Conservation (phyloP, 2,113 vertebrate genomes). For the Etheostoma cragini region DNA sequence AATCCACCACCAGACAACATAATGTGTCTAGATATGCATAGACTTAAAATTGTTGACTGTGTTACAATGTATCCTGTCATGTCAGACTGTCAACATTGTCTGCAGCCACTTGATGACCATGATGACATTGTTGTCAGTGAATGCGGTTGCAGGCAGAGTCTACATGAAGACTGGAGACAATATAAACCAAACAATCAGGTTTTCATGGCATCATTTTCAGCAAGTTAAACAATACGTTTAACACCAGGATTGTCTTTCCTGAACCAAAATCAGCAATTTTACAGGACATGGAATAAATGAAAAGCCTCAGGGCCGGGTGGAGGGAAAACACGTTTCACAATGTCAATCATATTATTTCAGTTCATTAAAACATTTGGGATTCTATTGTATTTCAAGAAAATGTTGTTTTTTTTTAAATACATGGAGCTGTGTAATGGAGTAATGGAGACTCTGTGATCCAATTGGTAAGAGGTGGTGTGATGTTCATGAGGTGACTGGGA, state of each 20-base stretch:
- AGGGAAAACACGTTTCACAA: neutral
- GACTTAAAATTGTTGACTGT: neutral
- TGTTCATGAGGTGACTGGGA: conserved; percentile 31
- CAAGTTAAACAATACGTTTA: neutral
- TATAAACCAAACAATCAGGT: neutral
- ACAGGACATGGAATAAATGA: neutral
- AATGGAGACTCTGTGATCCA: conserved; percentile 21
- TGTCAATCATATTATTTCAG: neutral
- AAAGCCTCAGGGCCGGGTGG: too few species aligned
- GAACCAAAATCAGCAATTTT: neutral
- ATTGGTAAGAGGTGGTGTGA: conserved; percentile 52
- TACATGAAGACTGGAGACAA: neutral
- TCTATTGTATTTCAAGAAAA: neutral
- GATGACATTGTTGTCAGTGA: conserved; percentile 33
- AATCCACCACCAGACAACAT: neutral
- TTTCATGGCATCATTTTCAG: conserved; percentile 10
- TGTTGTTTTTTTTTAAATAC: neutral
- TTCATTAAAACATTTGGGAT: neutral
- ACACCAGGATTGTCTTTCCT: neutral
- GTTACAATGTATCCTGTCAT: neutral
- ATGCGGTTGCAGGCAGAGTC: conserved; percentile 10
- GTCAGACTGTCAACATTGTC: conserved; percentile 8
- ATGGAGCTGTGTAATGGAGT: too few species aligned
- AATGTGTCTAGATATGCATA: neutral
- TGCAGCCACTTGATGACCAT: neutral